A percentile compares a stretch with the other conserved stretches of the same genome.
phyloP scores from a whole-genome alignment of 2,113 vertebrate species.

The Myotis lucifugus region DNA sequence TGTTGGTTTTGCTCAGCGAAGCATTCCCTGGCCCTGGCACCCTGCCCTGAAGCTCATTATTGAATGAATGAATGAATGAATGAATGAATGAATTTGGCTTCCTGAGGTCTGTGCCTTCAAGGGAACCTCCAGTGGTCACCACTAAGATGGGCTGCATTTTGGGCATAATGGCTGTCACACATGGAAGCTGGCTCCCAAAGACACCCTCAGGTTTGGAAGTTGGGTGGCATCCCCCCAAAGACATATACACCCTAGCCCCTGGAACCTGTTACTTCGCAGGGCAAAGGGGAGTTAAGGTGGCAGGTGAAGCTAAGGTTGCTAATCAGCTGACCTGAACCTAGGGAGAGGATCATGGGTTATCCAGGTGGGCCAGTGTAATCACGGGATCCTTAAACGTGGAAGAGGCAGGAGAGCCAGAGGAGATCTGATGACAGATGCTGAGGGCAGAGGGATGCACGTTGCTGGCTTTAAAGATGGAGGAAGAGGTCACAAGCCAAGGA shows the following conservation, averaged over 20 bases:
- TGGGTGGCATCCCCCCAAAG: no score
- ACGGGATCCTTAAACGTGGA: background rate
- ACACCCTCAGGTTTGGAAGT: background rate
- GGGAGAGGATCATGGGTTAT: rapidly evolving
- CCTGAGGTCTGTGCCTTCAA: background rate
- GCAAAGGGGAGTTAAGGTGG: background rate
- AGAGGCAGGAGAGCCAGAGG: background rate
- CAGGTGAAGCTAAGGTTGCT: background rate
- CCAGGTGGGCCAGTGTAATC: background rate
- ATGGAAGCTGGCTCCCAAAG: background rate
- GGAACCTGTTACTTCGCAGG: background rate
- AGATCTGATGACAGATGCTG: no score
- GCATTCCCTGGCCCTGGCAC: background rate
- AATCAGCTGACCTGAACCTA: background rate
- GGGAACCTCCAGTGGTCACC: no score
- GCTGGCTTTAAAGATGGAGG: background rate
- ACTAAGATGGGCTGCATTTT: no score
- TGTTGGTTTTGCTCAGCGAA: background rate
- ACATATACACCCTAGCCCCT: background rate
- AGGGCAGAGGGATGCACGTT: background rate
- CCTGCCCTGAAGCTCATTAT: background rate
- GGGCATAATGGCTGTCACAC: background rate
- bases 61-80: background rate
- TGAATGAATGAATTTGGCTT: background rate
- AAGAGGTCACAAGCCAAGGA: background rate